Evolutionary conservation across 2,797 vertebrate species (phyloP), one percentile per base, ranked within the genome.

Genomic region (Epinephelus awoara): DNA sequence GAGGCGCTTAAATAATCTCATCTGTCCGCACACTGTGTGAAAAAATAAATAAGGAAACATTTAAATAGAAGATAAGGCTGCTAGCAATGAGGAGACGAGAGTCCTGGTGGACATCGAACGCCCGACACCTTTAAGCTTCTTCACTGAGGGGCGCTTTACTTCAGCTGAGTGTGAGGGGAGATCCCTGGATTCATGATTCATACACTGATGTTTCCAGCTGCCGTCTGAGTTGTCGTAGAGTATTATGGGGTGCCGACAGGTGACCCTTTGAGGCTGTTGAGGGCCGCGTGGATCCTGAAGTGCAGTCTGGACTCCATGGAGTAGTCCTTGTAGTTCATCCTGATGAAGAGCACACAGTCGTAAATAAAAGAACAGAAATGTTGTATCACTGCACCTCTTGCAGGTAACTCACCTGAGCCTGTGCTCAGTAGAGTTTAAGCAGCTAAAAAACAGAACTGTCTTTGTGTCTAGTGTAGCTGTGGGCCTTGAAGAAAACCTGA

Each of bases 281-380:
- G 96, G 18, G 97, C 97, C 7, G 98, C 97, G 17, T 99, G 98
- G 92, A 99, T 98, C 87, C 98, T 93, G 95, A 99, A 99, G 91
- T 99, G 98, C 61, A 99, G 94, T 18, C 98, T 94, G 81, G 97
- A 98, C 88, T 99, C 98, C 97, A 99, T 96, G 19, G 98, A 99
- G 84, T 99, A 99, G 63, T 98, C 97, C 85, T 98, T 99, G 91
- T 99, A 99, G 94, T 97, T 99, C 46, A 88, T 95, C 95, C 98
- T 99, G 82, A 46, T 1, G 38, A 10, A 17, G 25, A 64, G 67
- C 9, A 58, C 15, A 7, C 34, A 34, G 34, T 8, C 1, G 34
- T 34, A 34, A 4, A 34, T 34, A 34, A 34, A 34, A 34, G 34
- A 34, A 34, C 34, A 2, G 2, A 34, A 34, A 34, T 7, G 34